A percentile compares a stretch with the other conserved stretches of the same genome.
Conservation (phyloP, 1,140 invertebrate species). For the Drosophila miranda region DNA sequence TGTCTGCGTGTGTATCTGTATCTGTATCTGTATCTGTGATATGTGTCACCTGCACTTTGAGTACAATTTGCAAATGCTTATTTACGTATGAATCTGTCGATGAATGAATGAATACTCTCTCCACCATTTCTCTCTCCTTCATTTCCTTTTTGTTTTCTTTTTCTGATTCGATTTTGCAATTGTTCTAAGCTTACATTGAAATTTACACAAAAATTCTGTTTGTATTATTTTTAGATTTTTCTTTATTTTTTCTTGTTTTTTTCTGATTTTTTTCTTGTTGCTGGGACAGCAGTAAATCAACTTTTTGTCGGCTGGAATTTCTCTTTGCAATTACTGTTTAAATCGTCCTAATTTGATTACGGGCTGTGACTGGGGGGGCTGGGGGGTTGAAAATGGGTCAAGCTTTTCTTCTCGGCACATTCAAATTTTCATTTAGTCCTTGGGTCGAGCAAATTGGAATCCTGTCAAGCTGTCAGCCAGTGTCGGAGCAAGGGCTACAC, state of each 20-base stretch:
- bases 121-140: not conserved
- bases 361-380: too few species aligned
- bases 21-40: constrained; percentile 13
- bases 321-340: not conserved
- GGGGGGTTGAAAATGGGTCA: constrained; percentile 3
- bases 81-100: constrained; percentile 49
- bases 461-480: too few species aligned
- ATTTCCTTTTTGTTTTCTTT: constrained; percentile 11
- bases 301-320: constrained; percentile 6
- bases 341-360: constrained; percentile 21
- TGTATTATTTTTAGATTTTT: constrained; percentile 18
- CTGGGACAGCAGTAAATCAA: constrained; percentile 32
- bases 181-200: constrained; percentile 17
- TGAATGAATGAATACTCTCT: constrained; percentile 30
- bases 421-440: constrained; percentile 8
- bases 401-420: not conserved
- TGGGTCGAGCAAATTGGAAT: too few species aligned
- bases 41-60: constrained; percentile 28
- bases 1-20: constrained; percentile 19
- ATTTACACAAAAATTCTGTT: constrained; percentile 16
- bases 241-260: not conserved
- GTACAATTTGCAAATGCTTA: constrained; percentile 47
- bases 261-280: too few species aligned
- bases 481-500: too few species aligned
- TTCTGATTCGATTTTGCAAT: constrained; percentile 11